Evolutionary conservation across 2,797 vertebrate genomes (phyloP).

Genomic region (Hoplostethus atlanticus): DNA sequence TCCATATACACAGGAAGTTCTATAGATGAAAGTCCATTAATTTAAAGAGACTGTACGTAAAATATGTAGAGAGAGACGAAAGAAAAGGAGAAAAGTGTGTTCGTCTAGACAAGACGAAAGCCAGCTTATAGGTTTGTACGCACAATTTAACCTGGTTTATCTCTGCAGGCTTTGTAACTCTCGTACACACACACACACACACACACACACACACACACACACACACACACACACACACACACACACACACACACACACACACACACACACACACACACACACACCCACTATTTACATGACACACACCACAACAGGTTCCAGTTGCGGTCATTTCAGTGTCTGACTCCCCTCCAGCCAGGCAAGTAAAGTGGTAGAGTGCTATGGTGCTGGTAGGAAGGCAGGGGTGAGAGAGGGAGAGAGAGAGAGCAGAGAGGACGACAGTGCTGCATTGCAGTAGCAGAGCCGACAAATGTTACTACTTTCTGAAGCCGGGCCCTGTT

Average conservation of each 20-base stretch:
- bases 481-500: slow-evolving; percentile 55
- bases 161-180: slow-evolving; percentile 55
- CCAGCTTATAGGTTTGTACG: slow-evolving; percentile 60
- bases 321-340: slow-evolving; percentile 29
- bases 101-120: slow-evolving; percentile 37
- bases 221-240: not conserved
- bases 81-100: slow-evolving; percentile 54
- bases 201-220: too few species aligned
- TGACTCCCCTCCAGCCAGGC: slow-evolving; percentile 51
- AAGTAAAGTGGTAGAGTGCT: slow-evolving; percentile 55
- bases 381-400: slow-evolving; percentile 45
- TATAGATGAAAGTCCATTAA: slow-evolving; percentile 38
- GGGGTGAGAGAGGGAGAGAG: slow-evolving; percentile 58
- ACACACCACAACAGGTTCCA: slow-evolving; percentile 45
- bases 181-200: not conserved
- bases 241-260: not conserved
- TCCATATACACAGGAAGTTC: slow-evolving; percentile 18
- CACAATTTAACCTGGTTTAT: slow-evolving; percentile 69
- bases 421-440: slow-evolving; percentile 62
- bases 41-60: slow-evolving; percentile 35
- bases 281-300: slow-evolving; percentile 40
- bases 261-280: too few species aligned
- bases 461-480: slow-evolving; percentile 63
- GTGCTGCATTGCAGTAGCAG: slow-evolving; percentile 82
- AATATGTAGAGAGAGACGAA: slow-evolving; percentile 37